Base-by-base conservation (phyloP, 2,888 invertebrate genomes). In the Lampropteryx suffumata region DNA sequence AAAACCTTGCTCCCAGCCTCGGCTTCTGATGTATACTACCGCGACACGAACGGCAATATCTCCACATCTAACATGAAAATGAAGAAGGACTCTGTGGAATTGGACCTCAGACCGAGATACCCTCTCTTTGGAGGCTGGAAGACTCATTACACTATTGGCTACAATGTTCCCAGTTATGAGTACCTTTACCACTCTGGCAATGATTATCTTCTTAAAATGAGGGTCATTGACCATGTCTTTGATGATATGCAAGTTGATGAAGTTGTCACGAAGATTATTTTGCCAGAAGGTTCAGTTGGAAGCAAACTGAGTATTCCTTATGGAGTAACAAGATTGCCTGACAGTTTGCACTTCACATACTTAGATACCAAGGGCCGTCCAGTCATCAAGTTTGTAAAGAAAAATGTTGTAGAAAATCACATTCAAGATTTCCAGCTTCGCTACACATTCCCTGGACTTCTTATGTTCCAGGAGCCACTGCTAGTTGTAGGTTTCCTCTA, bases 61-160 rank as follows among this genome's bases (percentile, higher is more conserved):
- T 99, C 99, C 0, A 99, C 99, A 7, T 98, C 98, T 0, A 95
- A 97, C 79, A 95, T 99, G 90, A 93, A 95, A 60, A 90, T 95
- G 14, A 92, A 95, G 64, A 96, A 96, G 62, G 98, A 99, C 74
- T 95, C 97, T 29, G 98, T 99, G 5, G 99, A 99, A 73, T 86
- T 99, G 2, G 99, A 99, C 71, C 91, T 99, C n/a, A 92, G 98
- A 40, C 99, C 99, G 0, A 92, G 99, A 67, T 99, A 99, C 82
- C 99, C 99, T 2, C 91, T 99, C 3, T 99, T 99, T 82, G 99
- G 99, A 46, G 99, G 99, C 9, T 99, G 99, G 99, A 97, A 96
- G 81, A 99, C 98, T 6, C 97, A 97, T 65, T 99, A 99, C 83
- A 95, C 95, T 32, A 91, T 99, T 36, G 99, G 99, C 2, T 98